Base-by-base conservation (phyloP, 2,888 invertebrate species). In the Autographa gamma region DNA sequence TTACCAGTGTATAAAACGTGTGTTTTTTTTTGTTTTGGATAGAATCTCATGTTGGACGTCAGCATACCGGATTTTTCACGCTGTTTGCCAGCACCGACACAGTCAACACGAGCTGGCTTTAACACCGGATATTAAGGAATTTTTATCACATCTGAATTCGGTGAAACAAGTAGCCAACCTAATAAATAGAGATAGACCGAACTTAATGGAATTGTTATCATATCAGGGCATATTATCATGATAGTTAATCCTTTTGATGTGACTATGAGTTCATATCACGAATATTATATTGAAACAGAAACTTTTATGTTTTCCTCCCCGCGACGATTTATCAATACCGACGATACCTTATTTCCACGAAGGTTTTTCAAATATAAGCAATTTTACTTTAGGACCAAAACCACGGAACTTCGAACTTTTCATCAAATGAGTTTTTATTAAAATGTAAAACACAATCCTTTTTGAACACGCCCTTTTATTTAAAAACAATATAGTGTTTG, bases 231-330 rank as follows among this genome's bases (percentile, higher is more conserved):
- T 9, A 11, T 19, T 38, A 77, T 43, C 58, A 25, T 69, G 18
- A 41, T 58, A 59, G 61, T 38, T 69, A 58, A 70, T 77, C 62
- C 38, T 56, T 74, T 78, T 78, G 77, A 74, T 66, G 65, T 14
- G 25, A 38, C 8, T 38, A 38, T 38, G 11, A 11, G 38, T 38
- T 11, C 38, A 0, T 48, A 48, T 48, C n/a, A 48, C n/a, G 14
- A 48, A 48, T 48, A 11, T 38, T 38, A n/a, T 48, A 48, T 48
- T n/a, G 8, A n/a, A 48, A 48, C 48, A 34, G 52, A 56, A 74
- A 69, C 58, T 60, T 73, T 34, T 52, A 77, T 61, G n/a, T 34
- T 34, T 38, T 52, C 18, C 58, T 52, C 14, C 31, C 52, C 48
- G 7, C 14, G 14, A 43, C 25, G 25, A 25, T 25, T 25, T 25